Evolutionary conservation across 2,113 vertebrate species (phyloP), one percentile per base, ranked within the genome.

Genomic region (Oreotrochilus melanogaster): DNA sequence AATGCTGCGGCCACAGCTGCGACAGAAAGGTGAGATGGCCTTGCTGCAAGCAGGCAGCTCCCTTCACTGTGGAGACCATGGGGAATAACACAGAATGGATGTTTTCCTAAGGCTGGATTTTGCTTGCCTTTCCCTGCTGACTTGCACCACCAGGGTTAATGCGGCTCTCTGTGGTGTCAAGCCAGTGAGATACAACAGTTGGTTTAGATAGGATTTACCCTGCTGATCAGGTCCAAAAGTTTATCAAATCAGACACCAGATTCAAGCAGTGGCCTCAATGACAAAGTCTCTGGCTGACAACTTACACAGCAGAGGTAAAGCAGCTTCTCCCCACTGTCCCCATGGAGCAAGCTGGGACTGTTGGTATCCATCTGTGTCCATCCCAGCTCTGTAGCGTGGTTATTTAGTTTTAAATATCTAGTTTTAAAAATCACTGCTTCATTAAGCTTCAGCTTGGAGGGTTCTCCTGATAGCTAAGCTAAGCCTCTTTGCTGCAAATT

Each of bases 1-100:
- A 98, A 97, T 1, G 98, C 98, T 0, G 98, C 97, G 0, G 98
- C 98, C 72, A 98, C 98, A 1, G 98, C 98, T 2, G 96, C 97
- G 0, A 97, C 97, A 0, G 98, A 99, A 95, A 98, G 98, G 98
- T 99, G 95, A 95, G 98, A 14, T 33, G 50, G 2, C 10, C 13
- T 39, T 48, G 14, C 14, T 78, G 48, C 11, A 35, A 50, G 51
- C 1, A 3, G 47, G 23, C 30, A 33, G 23, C 35, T 31, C 22
- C 56, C 16, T 28, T 57, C 33, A 19, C 28, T 17, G 1, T 5
- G 3, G 48, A 33, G 56, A 45, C 6, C 10, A 9, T 22, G 37
- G 42, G 53, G 22, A 51, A 25, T 64, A 54, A 28, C 51, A 61
- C 47, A 39, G 42, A 50, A 42, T 9, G 14, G 18, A 1, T 80